Evolutionary conservation across 2,113 vertebrate genomes (phyloP), one percentile per base, ranked within the genome.

Genomic region (Serinus canaria): DNA sequence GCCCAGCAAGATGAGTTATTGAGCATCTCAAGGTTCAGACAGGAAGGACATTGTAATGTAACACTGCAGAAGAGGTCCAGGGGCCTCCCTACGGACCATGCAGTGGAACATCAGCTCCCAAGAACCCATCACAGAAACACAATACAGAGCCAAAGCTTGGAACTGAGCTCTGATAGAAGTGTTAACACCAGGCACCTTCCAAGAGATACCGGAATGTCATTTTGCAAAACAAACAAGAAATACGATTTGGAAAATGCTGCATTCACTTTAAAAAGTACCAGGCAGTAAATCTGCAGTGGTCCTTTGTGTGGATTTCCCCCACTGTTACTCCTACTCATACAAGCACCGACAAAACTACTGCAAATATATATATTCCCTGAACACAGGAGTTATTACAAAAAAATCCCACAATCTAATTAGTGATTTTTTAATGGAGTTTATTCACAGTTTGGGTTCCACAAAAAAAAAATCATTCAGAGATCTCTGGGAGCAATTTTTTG

Each of bases 31-130:
- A 69, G 56, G 46, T 16, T 81, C 2, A 3, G 63, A 30, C 58
- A 77, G 41, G n/a, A 87, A 63, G 21, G 7, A 10, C 13, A 7
- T 18, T 24, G 7, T 22, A 63, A 35, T n/a, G 55, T 23, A 70
- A 17, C 23, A 19, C 13, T 41, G 44, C 44, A 72, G 22, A 17
- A 49, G 44, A 27, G 19, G 44, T 6, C 21, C 23, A 9, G 55
- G 24, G 1, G 23, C 13, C 8, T 89, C 13, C 21, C 20, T 33
- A 25, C 0, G 0, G 13, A 58, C 28, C 56, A 31, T 0, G 0
- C 28, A 53, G 21, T 3, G 5, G 58, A 49, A 13, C 15, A 9
- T 4, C 27, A 15, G 24, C 64, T 43, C 49, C n/a, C n/a, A 47
- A 10, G 31, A n/a, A 75, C 11, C 31, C 14, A 28, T 24, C 50